Percentiles rank a stretch among this genome's conserved stretches.
Evolutionary conservation across 1,140 invertebrate species (phyloP).

Genomic region (Calosoma granatense): DNA sequence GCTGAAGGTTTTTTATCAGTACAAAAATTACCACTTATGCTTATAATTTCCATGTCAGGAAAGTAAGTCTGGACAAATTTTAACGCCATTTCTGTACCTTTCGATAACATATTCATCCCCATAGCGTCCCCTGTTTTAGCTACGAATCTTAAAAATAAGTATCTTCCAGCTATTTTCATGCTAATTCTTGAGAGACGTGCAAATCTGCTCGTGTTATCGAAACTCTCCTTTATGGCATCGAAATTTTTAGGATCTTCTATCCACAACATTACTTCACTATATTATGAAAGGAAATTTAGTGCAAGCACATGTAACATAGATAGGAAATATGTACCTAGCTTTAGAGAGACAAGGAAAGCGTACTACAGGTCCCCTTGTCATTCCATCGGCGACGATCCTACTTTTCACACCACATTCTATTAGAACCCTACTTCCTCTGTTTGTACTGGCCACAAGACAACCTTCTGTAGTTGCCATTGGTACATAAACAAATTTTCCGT

Average conservation of each 20-base stretch:
- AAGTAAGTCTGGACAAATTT: constrained; percentile 60
- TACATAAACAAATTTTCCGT: constrained; percentile 71
- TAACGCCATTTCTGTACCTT: constrained; percentile 81
- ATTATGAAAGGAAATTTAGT: constrained; percentile 7
- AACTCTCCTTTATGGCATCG: constrained; percentile 62
- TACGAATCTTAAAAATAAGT: constrained; percentile 85
- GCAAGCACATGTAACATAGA: no score
- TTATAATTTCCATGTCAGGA: constrained; percentile 83
- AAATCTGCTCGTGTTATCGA: constrained; percentile 82
- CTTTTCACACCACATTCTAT: constrained; percentile 64
- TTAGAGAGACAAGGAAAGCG: constrained; percentile 66
- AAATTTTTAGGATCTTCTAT: constrained; percentile 71
- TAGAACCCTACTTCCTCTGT: constrained; percentile 87
- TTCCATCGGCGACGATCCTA: constrained; percentile 78
- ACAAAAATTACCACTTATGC: constrained; percentile 93
- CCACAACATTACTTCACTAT: constrained; percentile 70
- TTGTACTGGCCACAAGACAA: constrained; percentile 90
- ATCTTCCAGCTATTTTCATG: constrained; percentile 70
- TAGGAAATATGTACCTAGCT: constrained; percentile 41
- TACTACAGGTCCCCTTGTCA: constrained; percentile 93
- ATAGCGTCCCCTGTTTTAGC: constrained; percentile 96
- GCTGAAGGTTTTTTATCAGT: constrained; percentile 95
- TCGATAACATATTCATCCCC: constrained; percentile 99
- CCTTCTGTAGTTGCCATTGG: constrained; percentile 99
- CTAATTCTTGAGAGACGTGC: constrained; percentile 71